phyloP scores from a whole-genome alignment of 2,888 invertebrate genomes.

The Periphyllus acericola region DNA sequence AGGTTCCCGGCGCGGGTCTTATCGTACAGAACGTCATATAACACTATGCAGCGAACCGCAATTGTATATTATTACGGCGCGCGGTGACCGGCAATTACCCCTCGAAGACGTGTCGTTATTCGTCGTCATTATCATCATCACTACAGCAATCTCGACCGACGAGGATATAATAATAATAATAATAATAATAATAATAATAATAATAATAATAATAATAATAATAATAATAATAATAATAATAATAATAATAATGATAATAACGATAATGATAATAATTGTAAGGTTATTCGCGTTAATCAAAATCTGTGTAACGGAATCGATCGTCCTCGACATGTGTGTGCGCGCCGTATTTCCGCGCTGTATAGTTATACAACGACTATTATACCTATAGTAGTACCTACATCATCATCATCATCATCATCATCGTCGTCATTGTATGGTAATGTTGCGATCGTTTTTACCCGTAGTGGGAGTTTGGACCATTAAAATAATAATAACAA shows the following conservation, averaged over 20 bases:
- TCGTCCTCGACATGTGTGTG: not conserved
- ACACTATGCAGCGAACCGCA: not conserved
- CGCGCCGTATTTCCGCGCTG: not conserved
- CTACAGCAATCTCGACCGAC: not conserved
- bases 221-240: not conserved
- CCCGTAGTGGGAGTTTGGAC: not conserved
- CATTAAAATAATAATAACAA: conserved; percentile 30
- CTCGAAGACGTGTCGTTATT: not conserved
- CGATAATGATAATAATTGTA: not conserved
- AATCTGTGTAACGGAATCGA: not conserved
- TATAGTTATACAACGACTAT: no score
- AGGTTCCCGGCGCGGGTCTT: not conserved
- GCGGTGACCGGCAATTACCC: not conserved
- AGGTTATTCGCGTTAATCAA: conserved; percentile 19
- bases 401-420: no score
- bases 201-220: not conserved
- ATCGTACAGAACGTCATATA: not conserved
- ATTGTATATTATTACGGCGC: not conserved
- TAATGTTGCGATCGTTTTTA: not conserved
- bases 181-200: not conserved
- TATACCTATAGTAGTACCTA: no score
- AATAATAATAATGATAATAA: not conserved
- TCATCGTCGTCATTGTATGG: conserved; percentile 30
- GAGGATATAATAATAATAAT: not conserved
- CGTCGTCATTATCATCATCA: not conserved